Conservation (phyloP, 2,888 invertebrate species). For the Sesia bembeciformis region DNA sequence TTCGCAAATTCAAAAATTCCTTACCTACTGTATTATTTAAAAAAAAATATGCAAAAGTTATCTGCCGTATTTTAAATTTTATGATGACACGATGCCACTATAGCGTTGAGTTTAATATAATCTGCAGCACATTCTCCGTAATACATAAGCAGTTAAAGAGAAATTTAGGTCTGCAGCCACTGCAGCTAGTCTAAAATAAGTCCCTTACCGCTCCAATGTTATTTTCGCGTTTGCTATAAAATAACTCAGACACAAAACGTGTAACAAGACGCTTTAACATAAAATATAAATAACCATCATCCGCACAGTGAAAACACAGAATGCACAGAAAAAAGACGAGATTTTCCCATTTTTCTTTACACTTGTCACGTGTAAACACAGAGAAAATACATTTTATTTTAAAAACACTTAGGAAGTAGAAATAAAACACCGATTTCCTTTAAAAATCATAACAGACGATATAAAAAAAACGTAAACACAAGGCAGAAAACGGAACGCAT, state of each 20-base stretch:
- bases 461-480: slow-evolving; percentile 2
- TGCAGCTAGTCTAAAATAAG: slow-evolving; percentile 49
- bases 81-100: too few species aligned
- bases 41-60: too few species aligned
- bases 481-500: slow-evolving; percentile 13
- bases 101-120: too few species aligned
- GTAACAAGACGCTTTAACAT: slow-evolving; percentile 14
- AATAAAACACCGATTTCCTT: neutral
- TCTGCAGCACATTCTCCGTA: too few species aligned
- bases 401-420: too few species aligned
- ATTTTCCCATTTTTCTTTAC: too few species aligned
- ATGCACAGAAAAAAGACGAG: slow-evolving; percentile 1
- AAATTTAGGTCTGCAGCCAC: slow-evolving; percentile 23
- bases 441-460: slow-evolving; percentile 1
- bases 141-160: slow-evolving; percentile 8
- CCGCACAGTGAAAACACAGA: slow-evolving; percentile 10
- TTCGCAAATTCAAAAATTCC: too few species aligned
- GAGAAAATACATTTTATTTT: neutral
- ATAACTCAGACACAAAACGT: slow-evolving; percentile 47
- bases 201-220: slow-evolving; percentile 53
- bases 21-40: too few species aligned
- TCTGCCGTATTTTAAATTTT: too few species aligned
- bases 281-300: slow-evolving; percentile 12
- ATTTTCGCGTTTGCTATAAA: slow-evolving; percentile 54
- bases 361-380: neutral